These are phyloP conservation scores for Cheilosia variabilis DNA, from an alignment of 2,888 invertebrate species.

Conservation along the genomic window DNA sequence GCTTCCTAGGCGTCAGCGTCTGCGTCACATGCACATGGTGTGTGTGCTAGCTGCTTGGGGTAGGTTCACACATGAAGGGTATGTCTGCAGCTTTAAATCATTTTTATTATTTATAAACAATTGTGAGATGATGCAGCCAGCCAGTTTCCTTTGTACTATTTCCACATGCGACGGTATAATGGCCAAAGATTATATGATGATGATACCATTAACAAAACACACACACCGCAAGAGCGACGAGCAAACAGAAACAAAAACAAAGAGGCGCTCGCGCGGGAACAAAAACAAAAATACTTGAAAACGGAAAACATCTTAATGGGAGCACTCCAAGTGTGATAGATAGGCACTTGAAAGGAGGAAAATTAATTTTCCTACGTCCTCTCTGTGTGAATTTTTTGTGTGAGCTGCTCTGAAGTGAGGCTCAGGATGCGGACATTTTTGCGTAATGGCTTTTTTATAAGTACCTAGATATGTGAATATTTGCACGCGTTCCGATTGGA, in stretches of 20 bases:
- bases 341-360: constrained; percentile 53
- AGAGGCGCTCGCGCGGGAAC: constrained; percentile 5
- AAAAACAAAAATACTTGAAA: constrained; percentile 17
- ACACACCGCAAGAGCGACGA: not conserved
- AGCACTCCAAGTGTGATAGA: constrained; percentile 58
- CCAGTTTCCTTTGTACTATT: constrained; percentile 27
- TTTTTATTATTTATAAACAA: constrained; percentile 39
- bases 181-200: constrained; percentile 54
- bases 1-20: not conserved
- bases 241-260: constrained; percentile 10
- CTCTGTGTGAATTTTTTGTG: not conserved
- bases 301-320: constrained; percentile 58
- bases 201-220: constrained; percentile 57
- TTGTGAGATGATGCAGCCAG: not conserved
- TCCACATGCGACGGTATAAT: constrained; percentile 16
- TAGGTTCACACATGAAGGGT: not conserved
- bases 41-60: not conserved
- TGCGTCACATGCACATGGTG: not conserved
- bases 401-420: not conserved
- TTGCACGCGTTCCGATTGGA: constrained; percentile 50
- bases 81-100: not conserved
- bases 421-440: not conserved
- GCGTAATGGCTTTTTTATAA: constrained; percentile 43
- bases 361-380: constrained; percentile 47
- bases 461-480: constrained; percentile 49